Evolutionary conservation across 2,888 invertebrate species (phyloP).

Genomic region (Ptilodon capucinus): DNA sequence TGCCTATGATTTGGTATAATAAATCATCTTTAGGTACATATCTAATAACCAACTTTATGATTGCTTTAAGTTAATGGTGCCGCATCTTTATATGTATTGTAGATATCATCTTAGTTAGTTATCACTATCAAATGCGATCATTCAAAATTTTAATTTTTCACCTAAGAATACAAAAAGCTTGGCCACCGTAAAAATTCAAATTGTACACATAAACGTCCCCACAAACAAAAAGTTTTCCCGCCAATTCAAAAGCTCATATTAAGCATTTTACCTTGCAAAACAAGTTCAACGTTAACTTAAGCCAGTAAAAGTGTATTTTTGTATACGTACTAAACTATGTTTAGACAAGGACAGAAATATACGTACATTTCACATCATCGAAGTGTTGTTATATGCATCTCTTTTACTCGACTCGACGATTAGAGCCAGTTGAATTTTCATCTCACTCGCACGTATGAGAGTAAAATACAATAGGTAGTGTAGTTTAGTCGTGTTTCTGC

Average conservation of each 20-base stretch:
- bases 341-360: conserved; percentile 30
- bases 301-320: conserved; percentile 7
- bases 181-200: conserved; percentile 9
- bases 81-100: too few relatives aligned
- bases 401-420: conserved; percentile 39
- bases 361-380: conserved; percentile 21
- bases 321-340: not conserved
- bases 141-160: too few relatives aligned
- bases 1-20: conserved; percentile 12
- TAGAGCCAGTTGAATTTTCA: conserved; percentile 10
- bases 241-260: conserved; percentile 43
- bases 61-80: too few relatives aligned
- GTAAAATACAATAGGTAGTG: not conserved
- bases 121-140: too few relatives aligned
- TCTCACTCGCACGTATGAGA: conserved; percentile 22
- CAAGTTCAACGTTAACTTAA: not conserved
- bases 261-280: conserved; percentile 11
- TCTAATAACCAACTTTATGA: too few relatives aligned
- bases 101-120: too few relatives aligned
- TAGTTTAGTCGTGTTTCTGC: conserved; percentile 51
- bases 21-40: not conserved
- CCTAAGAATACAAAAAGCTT: not conserved
- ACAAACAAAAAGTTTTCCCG: conserved; percentile 54
- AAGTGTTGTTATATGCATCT: conserved; percentile 46
- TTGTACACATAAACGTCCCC: conserved; percentile 21